These are phyloP conservation scores for Myrmecobius fasciatus DNA, from an alignment of 2,113 vertebrate genomes.

Conservation along the genomic window DNA sequence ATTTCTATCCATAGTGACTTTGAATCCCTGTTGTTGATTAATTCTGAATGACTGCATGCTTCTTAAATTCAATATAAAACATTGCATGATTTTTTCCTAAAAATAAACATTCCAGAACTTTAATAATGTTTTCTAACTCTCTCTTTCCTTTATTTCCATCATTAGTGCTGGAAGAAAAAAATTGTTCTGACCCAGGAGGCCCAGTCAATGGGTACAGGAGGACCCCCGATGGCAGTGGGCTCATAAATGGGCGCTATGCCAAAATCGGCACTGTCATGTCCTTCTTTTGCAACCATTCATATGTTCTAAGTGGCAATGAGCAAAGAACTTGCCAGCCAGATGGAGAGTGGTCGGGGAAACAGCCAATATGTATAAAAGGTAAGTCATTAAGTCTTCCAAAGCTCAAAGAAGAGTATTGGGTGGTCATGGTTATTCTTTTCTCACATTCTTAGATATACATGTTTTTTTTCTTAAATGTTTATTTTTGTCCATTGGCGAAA, in stretches of 20 bases:
- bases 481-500: constrained; percentile 1
- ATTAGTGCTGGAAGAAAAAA: constrained; percentile 90
- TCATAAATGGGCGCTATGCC: constrained; percentile 80
- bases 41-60: neutral
- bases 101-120: constrained; percentile 58
- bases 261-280: constrained; percentile 90
- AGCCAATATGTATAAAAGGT: constrained; percentile 95
- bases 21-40: constrained; percentile 28
- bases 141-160: constrained; percentile 49
- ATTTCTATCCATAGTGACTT: constrained; percentile 24
- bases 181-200: constrained; percentile 89
- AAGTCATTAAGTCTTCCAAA: constrained; percentile 42
- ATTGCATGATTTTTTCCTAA: constrained; percentile 45
- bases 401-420: neutral
- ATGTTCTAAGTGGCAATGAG: constrained; percentile 91
- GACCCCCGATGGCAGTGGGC: constrained; percentile 90
- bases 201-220: constrained; percentile 93
- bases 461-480: neutral
- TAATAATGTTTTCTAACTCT: constrained; percentile 64
- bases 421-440: neutral
- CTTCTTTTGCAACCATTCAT: constrained; percentile 94
- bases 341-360: constrained; percentile 94
- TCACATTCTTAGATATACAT: neutral
- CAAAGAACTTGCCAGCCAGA: constrained; percentile 91
- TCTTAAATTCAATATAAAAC: constrained; percentile 62